Evolutionary conservation across 2,797 vertebrate species (phyloP).

Genomic region (Xenops minutus): DNA sequence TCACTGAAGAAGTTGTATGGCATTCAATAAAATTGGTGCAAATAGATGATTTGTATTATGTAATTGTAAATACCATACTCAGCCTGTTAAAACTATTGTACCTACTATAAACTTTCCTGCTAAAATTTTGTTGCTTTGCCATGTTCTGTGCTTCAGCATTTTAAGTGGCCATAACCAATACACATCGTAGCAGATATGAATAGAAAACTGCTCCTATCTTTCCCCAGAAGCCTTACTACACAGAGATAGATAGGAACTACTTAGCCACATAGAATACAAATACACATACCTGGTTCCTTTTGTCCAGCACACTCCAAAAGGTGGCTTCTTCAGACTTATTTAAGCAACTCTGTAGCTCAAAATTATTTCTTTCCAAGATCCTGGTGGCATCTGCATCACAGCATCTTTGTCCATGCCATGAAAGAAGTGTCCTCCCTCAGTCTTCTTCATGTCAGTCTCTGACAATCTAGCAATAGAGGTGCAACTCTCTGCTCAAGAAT

Average conservation of each 20-base stretch:
- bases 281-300: conserved; percentile 17
- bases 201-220: neutral
- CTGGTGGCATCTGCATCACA: neutral
- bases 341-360: neutral
- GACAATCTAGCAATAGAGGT: neutral
- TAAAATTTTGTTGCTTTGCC: neutral
- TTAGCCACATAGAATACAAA: neutral
- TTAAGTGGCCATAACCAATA: neutral
- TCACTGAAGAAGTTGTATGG: neutral
- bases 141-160: neutral
- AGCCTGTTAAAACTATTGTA: neutral
- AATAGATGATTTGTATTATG: neutral
- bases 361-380: neutral
- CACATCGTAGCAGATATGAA: accelerated
- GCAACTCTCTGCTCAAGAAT: neutral
- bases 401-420: neutral
- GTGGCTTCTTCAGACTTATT: neutral
- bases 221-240: neutral
- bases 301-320: neutral
- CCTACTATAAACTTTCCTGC: neutral
- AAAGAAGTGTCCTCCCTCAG: neutral
- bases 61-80: neutral
- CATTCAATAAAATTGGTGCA: neutral
- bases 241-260: neutral
- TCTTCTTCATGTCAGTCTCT: neutral